Evolutionary conservation across 2,797 vertebrate genomes (phyloP).

Genomic region (Pseudochirops cupreus): DNA sequence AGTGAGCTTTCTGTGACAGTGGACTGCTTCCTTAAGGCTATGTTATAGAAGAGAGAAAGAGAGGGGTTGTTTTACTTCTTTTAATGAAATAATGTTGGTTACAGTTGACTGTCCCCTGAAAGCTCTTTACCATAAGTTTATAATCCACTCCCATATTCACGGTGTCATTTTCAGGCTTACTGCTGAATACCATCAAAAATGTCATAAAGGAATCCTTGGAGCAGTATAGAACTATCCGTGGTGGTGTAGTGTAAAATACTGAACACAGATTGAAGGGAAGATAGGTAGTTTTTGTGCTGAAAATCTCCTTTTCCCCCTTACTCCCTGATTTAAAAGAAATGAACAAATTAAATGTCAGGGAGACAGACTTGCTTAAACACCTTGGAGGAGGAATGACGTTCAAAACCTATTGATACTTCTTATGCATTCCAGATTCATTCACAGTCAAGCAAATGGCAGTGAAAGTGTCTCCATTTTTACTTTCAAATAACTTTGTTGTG

Average conservation of each 20-base stretch:
- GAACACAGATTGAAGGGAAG: not conserved
- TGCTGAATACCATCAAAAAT: not conserved
- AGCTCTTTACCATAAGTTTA: conserved; percentile 41
- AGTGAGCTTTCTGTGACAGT: conserved; percentile 27
- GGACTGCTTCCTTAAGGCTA: conserved; percentile 17
- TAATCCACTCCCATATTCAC: conserved; percentile 12
- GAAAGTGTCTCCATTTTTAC: conserved; percentile 2
- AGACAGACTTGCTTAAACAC: conserved; percentile 23
- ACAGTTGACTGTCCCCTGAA: conserved; percentile 17
- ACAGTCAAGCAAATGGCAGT: not conserved
- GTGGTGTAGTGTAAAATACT: not conserved
- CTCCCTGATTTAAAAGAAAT: conserved; percentile 35
- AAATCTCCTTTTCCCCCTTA: conserved; percentile 11
- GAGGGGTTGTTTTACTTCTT: conserved; percentile 45
- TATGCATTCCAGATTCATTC: not conserved
- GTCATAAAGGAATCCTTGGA: not conserved
- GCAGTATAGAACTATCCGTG: not conserved
- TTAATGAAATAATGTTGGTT: conserved; percentile 47
- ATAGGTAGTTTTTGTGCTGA: conserved; percentile 3
- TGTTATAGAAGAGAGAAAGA: not conserved
- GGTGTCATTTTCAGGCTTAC: not conserved
- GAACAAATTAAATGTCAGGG: conserved; percentile 40
- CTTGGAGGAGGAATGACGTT: not conserved
- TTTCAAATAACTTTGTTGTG: conserved; percentile 33
- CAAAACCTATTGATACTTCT: conserved; percentile 44